phyloP scores from a whole-genome alignment of 1,140 invertebrate genomes.

The Wasmannia auropunctata region DNA sequence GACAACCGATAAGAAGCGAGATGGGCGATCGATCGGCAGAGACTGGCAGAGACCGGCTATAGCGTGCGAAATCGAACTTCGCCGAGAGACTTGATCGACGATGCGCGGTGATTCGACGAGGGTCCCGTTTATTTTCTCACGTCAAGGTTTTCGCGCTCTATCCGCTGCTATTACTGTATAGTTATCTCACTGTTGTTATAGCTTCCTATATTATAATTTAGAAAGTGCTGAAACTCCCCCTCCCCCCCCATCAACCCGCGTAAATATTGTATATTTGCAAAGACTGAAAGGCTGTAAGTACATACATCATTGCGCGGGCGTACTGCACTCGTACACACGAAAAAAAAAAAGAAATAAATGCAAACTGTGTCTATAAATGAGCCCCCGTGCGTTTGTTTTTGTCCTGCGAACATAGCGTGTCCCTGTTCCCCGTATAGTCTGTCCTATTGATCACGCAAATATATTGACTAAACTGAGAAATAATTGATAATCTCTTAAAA shows the following conservation, averaged over 20 bases:
- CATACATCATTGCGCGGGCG: slow-evolving; percentile 76
- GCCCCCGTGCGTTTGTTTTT: slow-evolving; percentile 35
- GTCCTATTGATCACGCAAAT: not conserved
- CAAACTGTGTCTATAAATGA: slow-evolving; percentile 74
- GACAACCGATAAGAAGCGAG: not conserved
- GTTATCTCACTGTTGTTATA: slow-evolving; percentile 78
- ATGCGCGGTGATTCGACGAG: not conserved
- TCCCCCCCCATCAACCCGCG: slow-evolving; percentile 12
- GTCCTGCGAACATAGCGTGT: not conserved
- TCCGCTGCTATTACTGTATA: slow-evolving; percentile 70
- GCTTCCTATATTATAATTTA: slow-evolving; percentile 78
- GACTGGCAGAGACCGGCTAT: too few relatives aligned
- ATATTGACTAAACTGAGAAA: not conserved
- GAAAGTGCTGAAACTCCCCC: slow-evolving; percentile 41
- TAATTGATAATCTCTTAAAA: not conserved
- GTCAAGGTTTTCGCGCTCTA: not conserved
- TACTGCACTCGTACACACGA: slow-evolving; percentile 63
- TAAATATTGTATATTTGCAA: slow-evolving; percentile 83
- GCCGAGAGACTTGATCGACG: too few relatives aligned
- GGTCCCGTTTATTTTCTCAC: not conserved
- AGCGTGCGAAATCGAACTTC: not conserved
- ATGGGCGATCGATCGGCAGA: not conserved
- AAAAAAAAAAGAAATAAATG: slow-evolving; percentile 77
- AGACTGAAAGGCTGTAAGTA: slow-evolving; percentile 85
- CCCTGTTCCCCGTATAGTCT: too few relatives aligned